phyloP scores from a whole-genome alignment of 2,113 vertebrate species.

The Euleptes europaea region DNA sequence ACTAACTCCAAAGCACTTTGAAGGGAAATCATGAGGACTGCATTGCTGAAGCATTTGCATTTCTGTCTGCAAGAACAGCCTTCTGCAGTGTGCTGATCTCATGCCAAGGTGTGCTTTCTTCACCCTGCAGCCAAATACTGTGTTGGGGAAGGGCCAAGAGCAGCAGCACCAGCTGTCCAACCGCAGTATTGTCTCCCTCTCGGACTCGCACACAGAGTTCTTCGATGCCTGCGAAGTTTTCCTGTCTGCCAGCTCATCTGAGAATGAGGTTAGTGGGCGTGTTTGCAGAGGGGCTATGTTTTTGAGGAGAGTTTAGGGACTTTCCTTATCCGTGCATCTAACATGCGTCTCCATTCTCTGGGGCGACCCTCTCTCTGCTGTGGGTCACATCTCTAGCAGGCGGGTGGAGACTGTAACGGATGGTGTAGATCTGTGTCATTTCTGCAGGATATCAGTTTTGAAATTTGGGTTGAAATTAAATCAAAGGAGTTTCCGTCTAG shows the following conservation, averaged over 20 bases:
- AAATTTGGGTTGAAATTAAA: too few species aligned
- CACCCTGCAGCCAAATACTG: constrained; percentile 62
- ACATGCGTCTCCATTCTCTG: background rate
- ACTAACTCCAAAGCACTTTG: background rate
- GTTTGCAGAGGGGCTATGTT: background rate
- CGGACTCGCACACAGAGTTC: constrained; percentile 88
- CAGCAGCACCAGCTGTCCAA: constrained; percentile 71
- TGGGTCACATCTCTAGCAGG: too few species aligned
- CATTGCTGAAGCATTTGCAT: background rate
- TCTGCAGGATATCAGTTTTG: background rate
- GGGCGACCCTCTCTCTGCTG: too few species aligned
- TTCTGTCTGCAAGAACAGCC: background rate
- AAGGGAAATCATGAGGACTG: background rate
- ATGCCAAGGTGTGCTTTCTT: background rate
- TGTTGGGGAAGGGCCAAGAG: constrained; percentile 71
- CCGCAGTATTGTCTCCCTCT: constrained; percentile 80
- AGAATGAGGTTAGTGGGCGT: constrained; percentile 79
- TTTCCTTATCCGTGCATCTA: background rate
- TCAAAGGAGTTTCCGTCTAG: too few species aligned
- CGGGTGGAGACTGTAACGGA: too few species aligned
- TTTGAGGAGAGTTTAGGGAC: background rate
- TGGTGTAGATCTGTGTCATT: background rate
- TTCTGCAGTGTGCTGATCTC: background rate
- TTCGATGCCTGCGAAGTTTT: constrained; percentile 90
- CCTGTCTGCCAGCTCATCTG: constrained; percentile 84